Conservation (phyloP, 2,888 invertebrate genomes). For the Ophion costatus region DNA sequence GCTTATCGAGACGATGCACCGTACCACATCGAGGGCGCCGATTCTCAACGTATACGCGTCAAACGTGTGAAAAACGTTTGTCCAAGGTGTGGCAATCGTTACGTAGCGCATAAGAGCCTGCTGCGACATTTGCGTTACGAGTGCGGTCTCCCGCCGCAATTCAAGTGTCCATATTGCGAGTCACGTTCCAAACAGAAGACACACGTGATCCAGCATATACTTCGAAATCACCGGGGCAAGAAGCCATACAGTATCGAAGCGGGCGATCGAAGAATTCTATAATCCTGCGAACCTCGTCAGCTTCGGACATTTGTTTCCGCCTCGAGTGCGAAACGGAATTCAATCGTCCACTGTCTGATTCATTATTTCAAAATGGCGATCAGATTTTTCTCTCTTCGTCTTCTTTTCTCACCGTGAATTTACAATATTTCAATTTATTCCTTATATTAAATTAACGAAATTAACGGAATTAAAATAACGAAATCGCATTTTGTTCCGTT, state of each 20-base stretch:
- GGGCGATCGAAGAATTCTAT: constrained; percentile 26
- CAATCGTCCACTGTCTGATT: too few relatives aligned
- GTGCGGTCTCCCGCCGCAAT: constrained; percentile 80
- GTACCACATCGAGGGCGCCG: constrained; percentile 59
- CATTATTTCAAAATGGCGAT: too few relatives aligned
- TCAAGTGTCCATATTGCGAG: constrained; percentile 80
- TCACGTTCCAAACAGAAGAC: constrained; percentile 79
- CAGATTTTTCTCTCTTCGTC: neutral
- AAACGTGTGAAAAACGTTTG: constrained; percentile 79
- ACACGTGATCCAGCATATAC: constrained; percentile 79
- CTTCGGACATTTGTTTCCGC: too few relatives aligned
- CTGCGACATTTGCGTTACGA: constrained; percentile 82
- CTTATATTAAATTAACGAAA: too few relatives aligned
- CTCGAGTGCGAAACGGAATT: too few relatives aligned
- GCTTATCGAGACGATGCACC: constrained; percentile 65
- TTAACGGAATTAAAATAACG: too few relatives aligned
- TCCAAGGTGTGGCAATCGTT: constrained; percentile 85
- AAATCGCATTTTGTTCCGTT: too few relatives aligned
- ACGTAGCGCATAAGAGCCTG: constrained; percentile 86
- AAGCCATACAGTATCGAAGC: constrained; percentile 76
- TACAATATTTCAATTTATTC: neutral
- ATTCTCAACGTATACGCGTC: constrained; percentile 52
- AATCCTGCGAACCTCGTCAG: neutral
- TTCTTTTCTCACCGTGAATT: neutral
- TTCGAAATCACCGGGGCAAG: constrained; percentile 77